Base-by-base conservation (phyloP, 2,113 vertebrate species). In the Murina feae region DNA sequence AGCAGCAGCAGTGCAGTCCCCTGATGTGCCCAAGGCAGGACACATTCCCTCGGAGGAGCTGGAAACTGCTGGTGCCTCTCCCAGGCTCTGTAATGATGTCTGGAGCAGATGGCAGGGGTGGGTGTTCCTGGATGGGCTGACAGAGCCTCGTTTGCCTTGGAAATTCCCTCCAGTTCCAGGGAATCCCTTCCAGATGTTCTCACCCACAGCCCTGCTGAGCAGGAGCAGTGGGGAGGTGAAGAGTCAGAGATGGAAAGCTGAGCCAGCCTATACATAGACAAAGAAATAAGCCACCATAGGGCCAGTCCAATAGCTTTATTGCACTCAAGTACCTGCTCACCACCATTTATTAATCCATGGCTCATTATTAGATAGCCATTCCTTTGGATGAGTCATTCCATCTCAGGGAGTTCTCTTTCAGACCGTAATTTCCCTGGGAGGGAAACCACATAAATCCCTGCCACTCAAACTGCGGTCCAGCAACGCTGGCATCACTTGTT, bases 161-260 rank as follows among this genome's bases (percentile, higher is more conserved):
- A 96, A 93, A 93, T 92, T 93, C 87, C 94, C 93, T 92, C 84
- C 71, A 63, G 60, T 95, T 87, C 58, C 90, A 93, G 96, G 97
- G 94, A 96, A 92, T 95, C 68, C 97, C 88, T 92, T 92, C 96
- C 96, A 97, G 96, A 97, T 97, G 96, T 97, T 97, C 90, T 95
- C 88, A 79, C 84, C 85, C 85, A 89, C 94, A 82, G 81, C 66
- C 71, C 3, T 25, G n/a, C 78, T 89, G 87, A 81, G 80, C 25
- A 42, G 55, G 63, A 93, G 39, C 39, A 37, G 35, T 6, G 20
- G 60, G 75, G 65, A 90, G 87, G 66, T 32, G 9, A 86, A 76
- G 23, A 93, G 81, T 49, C 11, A 21, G 25, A 16, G 58, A 76
- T 44, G 35, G 47, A 37, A 49, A 80, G 79, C 81, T 37, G 51